Conservation (phyloP, 1,140 invertebrate species). For the Steinernema feltiae region DNA sequence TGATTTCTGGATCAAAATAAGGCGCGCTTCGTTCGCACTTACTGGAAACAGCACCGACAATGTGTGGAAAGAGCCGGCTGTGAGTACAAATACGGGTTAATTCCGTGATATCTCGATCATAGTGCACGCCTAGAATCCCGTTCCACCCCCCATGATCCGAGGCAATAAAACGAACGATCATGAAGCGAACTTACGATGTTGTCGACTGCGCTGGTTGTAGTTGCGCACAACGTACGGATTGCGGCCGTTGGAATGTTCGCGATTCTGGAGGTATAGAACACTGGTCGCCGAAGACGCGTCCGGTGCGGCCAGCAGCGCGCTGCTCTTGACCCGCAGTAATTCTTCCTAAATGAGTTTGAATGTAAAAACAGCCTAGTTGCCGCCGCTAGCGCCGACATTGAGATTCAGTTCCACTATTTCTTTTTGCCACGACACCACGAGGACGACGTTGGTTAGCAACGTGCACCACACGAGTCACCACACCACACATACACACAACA, state of each 20-base stretch:
- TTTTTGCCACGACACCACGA: no score
- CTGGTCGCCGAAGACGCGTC: background rate
- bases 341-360: background rate
- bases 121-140: background rate
- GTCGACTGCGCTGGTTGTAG: conserved; percentile 7
- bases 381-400: background rate
- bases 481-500: no score
- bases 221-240: conserved; percentile 13
- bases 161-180: background rate
- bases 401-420: no score
- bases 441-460: background rate
- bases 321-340: background rate
- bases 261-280: conserved; percentile 4
- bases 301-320: conserved; percentile 12
- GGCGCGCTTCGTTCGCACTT: no score
- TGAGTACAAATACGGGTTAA: no score
- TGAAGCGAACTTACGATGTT: background rate
- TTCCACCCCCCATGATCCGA: no score
- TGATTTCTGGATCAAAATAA: no score
- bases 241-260: background rate
- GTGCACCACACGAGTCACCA: no score
- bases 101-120: no score
- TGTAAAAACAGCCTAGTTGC: background rate
- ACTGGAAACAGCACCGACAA: no score
- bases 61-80: no score